A percentile compares a stretch with the other conserved stretches of the same genome.
These are phyloP conservation scores for Chloropsis hardwickii DNA, from an alignment of 2,113 vertebrate genomes.

Conservation along the genomic window DNA sequence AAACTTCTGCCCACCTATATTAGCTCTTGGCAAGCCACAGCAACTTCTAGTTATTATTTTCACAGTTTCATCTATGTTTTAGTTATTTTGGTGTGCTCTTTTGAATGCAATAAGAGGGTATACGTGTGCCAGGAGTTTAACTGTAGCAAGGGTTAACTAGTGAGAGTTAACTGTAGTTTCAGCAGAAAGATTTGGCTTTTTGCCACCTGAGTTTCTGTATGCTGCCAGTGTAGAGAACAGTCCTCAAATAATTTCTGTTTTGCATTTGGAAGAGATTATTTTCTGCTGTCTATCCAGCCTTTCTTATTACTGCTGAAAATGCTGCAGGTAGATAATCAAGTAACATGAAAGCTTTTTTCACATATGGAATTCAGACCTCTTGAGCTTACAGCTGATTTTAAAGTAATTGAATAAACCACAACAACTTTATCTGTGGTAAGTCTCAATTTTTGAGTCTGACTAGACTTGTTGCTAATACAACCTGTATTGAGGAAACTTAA, in stretches of 20 bases:
- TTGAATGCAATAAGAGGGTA: background rate
- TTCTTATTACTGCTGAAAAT: background rate
- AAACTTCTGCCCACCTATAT: background rate
- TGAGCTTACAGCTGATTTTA: background rate
- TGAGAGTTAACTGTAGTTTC: background rate
- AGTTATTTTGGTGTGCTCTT: background rate
- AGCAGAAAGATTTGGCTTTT: background rate
- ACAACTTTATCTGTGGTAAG: background rate
- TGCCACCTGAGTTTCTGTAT: background rate
- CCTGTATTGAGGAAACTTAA: background rate
- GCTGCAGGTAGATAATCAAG: background rate
- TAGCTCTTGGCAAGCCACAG: background rate
- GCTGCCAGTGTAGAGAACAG: background rate
- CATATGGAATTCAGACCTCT: background rate
- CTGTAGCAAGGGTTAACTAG: background rate
- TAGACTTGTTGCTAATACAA: background rate
- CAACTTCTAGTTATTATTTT: background rate
- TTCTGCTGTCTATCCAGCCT: background rate
- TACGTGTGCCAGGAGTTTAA: background rate
- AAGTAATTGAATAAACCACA: background rate
- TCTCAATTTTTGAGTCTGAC: background rate
- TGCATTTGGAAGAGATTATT: background rate
- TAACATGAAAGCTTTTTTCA: background rate
- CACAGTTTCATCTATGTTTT: background rate
- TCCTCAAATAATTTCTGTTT: background rate